phyloP scores from a whole-genome alignment of 2,797 vertebrate genomes.

The Lateolabrax maculatus region DNA sequence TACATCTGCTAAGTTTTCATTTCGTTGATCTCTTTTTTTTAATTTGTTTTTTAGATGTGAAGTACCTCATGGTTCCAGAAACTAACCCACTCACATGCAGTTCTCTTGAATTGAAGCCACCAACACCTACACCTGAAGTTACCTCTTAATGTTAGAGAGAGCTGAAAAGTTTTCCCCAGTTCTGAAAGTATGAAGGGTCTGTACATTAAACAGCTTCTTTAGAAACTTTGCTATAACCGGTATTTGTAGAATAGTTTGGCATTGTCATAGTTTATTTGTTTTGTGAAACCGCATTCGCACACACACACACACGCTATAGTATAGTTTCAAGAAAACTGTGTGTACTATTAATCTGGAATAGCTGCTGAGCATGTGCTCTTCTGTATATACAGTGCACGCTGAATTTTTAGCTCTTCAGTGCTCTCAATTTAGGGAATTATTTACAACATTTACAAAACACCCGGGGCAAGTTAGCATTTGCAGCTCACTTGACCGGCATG shows the following conservation, averaged over 20 bases:
- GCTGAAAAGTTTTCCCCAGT: neutral
- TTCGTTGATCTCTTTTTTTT: neutral
- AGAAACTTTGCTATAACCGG: neutral
- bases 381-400: neutral
- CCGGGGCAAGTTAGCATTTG: neutral
- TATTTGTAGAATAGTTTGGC: neutral
- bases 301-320: neutral
- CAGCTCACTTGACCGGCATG: neutral
- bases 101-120: neutral
- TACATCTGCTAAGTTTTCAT: neutral
- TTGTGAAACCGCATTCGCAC: slow-evolving; percentile 1
- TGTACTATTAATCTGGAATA: neutral
- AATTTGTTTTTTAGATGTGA: too few species aligned
- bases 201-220: neutral
- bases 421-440: neutral
- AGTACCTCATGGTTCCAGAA: neutral
- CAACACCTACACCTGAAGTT: neutral
- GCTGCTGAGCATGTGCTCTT: neutral
- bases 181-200: neutral
- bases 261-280: neutral
- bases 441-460: neutral
- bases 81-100: neutral
- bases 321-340: neutral
- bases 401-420: neutral
- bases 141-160: neutral